Conservation (phyloP, 2,113 vertebrate species). For the Tyrannus savana region DNA sequence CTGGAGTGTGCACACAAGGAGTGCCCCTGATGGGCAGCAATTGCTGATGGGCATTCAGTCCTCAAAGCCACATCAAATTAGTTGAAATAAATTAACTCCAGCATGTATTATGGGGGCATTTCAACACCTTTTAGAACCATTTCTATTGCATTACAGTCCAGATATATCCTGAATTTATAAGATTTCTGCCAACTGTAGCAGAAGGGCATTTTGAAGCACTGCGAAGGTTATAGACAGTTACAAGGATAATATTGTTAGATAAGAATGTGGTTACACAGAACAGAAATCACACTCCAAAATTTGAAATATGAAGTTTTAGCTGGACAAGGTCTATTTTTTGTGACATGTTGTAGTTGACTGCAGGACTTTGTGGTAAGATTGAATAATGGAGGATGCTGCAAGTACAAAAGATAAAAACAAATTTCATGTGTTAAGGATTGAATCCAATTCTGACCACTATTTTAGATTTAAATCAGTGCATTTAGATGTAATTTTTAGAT, state of each 20-base stretch:
- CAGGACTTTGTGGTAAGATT: neutral
- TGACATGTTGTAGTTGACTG: neutral
- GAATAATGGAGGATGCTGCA: too few relatives aligned
- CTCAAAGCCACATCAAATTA: neutral
- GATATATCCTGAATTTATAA: neutral
- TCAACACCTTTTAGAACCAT: neutral
- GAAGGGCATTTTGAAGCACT: neutral
- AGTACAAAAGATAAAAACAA: neutral
- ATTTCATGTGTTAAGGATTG: neutral
- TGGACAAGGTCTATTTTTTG: neutral
- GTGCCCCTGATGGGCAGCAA: neutral
- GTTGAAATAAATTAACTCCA: neutral
- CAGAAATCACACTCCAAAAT: neutral
- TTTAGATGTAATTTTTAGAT: neutral
- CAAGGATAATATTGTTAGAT: neutral
- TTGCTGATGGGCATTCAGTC: neutral
- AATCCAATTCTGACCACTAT: neutral
- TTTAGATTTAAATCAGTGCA: neutral
- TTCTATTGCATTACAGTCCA: neutral
- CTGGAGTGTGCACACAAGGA: neutral
- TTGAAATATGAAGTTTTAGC: rapidly evolving
- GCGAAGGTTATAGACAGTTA: neutral
- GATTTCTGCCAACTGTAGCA: neutral
- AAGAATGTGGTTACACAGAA: neutral
- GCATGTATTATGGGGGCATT: neutral